Evolutionary conservation across 2,113 vertebrate genomes (phyloP).

Genomic region (Nesogale talazaci): DNA sequence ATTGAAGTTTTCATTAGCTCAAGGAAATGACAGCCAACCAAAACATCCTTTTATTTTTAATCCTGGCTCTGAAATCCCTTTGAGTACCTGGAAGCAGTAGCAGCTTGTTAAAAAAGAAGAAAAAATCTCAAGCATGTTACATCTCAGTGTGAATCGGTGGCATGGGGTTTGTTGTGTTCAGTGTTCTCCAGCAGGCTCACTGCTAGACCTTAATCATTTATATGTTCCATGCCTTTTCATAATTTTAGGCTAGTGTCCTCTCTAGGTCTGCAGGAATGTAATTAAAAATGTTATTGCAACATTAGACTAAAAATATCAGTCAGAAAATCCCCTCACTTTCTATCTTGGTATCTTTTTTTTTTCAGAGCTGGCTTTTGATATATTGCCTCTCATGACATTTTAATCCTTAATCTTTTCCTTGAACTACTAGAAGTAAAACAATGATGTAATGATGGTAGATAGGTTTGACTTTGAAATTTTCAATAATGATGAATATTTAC

Average conservation of each 20-base stretch:
- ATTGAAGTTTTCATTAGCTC: slow-evolving; percentile 41
- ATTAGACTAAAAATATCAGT: not conserved
- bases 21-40: not conserved
- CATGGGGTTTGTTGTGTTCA: slow-evolving; percentile 29
- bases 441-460: not conserved
- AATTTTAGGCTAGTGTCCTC: not conserved
- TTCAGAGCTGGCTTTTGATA: not conserved
- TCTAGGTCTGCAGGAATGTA: slow-evolving; percentile 62
- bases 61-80: slow-evolving; percentile 46
- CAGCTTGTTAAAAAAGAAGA: not conserved
- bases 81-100: slow-evolving; percentile 46
- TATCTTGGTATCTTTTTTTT: not conserved
- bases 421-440: not conserved
- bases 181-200: slow-evolving; percentile 27
- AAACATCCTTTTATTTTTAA: not conserved
- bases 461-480: slow-evolving; percentile 17
- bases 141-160: slow-evolving; percentile 54
- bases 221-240: slow-evolving; percentile 27
- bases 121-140: slow-evolving; percentile 45
- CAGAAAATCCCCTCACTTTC: slow-evolving; percentile 5
- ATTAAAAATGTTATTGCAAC: slow-evolving; percentile 70
- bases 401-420: slow-evolving; percentile 46
- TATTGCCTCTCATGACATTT: slow-evolving; percentile 4
- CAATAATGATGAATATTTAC: not conserved
- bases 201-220: slow-evolving; percentile 64